Conservation (phyloP, 30 jellyfish, hydroid and myxozoan genomes). For the Hydractinia echinata region DNA sequence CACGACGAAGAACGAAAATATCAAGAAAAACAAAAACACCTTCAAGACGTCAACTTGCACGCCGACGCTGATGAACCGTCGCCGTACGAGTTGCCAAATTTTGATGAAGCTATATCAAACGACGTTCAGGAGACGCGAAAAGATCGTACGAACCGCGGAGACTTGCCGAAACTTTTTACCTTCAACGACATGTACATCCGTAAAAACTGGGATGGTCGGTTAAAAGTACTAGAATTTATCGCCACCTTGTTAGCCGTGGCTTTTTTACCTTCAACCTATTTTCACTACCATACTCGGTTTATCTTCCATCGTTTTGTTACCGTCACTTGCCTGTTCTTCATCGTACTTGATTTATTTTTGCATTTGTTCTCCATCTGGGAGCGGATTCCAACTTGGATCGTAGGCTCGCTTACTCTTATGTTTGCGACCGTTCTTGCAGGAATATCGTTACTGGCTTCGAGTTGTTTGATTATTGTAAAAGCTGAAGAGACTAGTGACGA, state of each 20-base stretch:
- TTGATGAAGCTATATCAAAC: no score
- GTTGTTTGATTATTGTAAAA: background rate
- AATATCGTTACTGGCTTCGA: slow-evolving; percentile 2
- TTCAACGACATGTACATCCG: slow-evolving; percentile 29
- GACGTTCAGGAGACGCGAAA: no score
- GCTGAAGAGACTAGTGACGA: slow-evolving; percentile 24
- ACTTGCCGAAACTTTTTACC: background rate
- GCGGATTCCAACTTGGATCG: background rate
- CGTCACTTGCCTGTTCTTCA: slow-evolving; percentile 4
- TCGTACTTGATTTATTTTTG: slow-evolving; percentile 18
- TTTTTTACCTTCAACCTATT: slow-evolving; percentile 1
- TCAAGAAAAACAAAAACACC: no score
- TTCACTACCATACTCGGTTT: slow-evolving; percentile 19
- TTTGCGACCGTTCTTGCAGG: slow-evolving; percentile 8
- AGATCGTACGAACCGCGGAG: no score
- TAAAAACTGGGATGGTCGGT: slow-evolving; percentile 34
- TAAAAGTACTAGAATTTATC: slow-evolving; percentile 21
- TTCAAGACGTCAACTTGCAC: no score
- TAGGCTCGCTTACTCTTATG: background rate
- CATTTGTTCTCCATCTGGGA: slow-evolving; percentile 25
- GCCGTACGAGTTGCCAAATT: no score
- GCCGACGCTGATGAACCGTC: no score
- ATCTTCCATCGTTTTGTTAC: slow-evolving; percentile 8
- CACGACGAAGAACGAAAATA: no score
- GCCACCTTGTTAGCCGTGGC: slow-evolving; percentile 11